Evolutionary conservation across 2,888 invertebrate genomes (phyloP), one percentile per base, ranked within the genome.

Genomic region (Machimus atricapillus): DNA sequence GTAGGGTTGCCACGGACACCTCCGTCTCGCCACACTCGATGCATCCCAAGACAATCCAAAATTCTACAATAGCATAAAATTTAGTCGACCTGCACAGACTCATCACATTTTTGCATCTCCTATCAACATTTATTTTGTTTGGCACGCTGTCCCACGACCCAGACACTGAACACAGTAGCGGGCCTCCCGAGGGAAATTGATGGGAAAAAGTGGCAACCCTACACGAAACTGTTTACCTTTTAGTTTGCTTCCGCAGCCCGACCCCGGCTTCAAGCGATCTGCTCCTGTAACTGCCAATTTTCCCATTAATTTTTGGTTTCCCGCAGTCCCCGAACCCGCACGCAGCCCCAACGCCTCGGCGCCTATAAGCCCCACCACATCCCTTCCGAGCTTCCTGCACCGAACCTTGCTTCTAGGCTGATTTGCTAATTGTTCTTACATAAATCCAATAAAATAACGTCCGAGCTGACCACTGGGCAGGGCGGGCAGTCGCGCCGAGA

Each of bases 161-260:
- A 16, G 40, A 52, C n/a, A 79, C 58, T 56, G 52, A 19, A 16
- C 37, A 76, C 34, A 66, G 23, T 52, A 52, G 52, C 16, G n/a
- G 34, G 8, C 9, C 66, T 66, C 23, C 19, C 19, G 46, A 37
- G 43, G 46, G 87, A 86, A 77, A 88, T 87, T 87, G 88, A 88
- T 89, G 88, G 88, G 87, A 89, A 88, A 79, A 89, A 87, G 89
- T 89, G 89, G 89, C 89, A 89, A 89, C 89, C 89, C 89, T 89
- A 89, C 88, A 85, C 87, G 87, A 66, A 86, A 86, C 77, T 76
- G 77, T 73, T 86, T 56, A 46, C n/a, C 16, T 88, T 79, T 85
- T 85, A 56, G n/a, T 37, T 34, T 83, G 37, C 34, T 76, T 76
- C 40, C 37, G 8, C n/a, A 31, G 37, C 31, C 40, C 31, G 40